Base-by-base conservation (phyloP, 2,797 vertebrate species). In the Oreonectes daqikongensis region DNA sequence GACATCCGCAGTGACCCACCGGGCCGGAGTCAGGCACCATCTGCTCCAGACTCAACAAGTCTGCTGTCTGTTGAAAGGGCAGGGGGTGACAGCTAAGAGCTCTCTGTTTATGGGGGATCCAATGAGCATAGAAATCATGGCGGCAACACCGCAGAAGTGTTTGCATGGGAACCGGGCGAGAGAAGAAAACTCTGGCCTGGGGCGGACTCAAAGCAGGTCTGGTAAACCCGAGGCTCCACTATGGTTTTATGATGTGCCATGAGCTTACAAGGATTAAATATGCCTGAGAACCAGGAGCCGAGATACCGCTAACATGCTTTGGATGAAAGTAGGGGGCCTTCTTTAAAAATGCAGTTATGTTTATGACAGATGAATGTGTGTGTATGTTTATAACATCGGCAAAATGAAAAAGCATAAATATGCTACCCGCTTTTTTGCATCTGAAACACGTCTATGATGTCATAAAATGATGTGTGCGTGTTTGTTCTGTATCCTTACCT, bases 401-500 rank as follows among this genome's bases (percentile, higher is more conserved):
- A 5, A 35, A 35, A 35, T 35, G 35, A 35, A 10, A 35, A 35
- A 35, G 32, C 6, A 35, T 35, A 35, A 35, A 35, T 35, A 35
- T 35, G 35, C 35, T 35, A 35, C 35, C 7, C 35, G 35, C 8
- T 0, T 35, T 35, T 35, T 42, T 42, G 40, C 40, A 42, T 42
- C 10, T 10, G 40, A 14, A 14, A 42, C 40, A 42, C 12, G 10
- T 42, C 10, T 14, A 14, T 42, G 40, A 42, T 42, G 2, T 42
- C 40, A 42, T 24, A 12, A 11, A 53, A 14, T 81, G 83, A 55
- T 28, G 69, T 59, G 64, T 50, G 17, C 70, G 64, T 30, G 57
- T 30, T 30, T 60, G 74, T 83, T 46, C 66, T 50, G n/a, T 57
- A 26, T 67, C 2, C 85, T 88, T 81, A 95, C 94, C 94, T 95